Base-by-base conservation (phyloP, 2,113 vertebrate genomes). In the Phainopepla nitens region DNA sequence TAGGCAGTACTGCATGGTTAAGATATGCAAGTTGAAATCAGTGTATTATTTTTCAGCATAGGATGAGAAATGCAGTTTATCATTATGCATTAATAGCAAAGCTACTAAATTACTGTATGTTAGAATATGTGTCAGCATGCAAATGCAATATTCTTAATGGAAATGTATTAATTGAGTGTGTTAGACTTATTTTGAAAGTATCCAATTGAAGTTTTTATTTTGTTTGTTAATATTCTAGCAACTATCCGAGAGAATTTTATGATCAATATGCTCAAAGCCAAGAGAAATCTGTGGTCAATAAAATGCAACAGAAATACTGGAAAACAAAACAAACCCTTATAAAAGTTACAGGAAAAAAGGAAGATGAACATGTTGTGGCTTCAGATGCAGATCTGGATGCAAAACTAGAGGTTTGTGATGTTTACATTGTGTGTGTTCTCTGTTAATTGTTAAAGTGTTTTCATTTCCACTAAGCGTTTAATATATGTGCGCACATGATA, bases 261-360 rank as follows among this genome's bases (percentile, higher is more conserved):
- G 99, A 99, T 94, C 99, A 98, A 61, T 98, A 98, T 92, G 97
- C 98, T 88, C 98, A 99, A 96, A 98, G 98, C 93, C 98, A 98
- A 79, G 99, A 99, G 93, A 99, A 99, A 21, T 99, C 99, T 6
- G 99, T 99, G 72, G 99, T 99, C 79, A 99, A 99, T 97, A 99
- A 98, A 97, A 99, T 99, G 98, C 99, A 99, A 90, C 99, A 99
- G 98, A 99, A 98, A 72, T 99, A 99, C 91, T 99, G 99, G 99
- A 99, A 99, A 95, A 99, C 99, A 47, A 99, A 99, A 77, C 99
- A 99, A 97, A 99, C 99, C 2, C 98, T 99, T 80, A 99, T 99
- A 95, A 99, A 99, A 97, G 99, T 98, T 75, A 99, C 99, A 0
- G 99, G 99, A 49, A 99, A 99, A 98, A 99, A 99, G 77, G 99